Percentiles rank a stretch among this genome's conserved stretches.
Conservation (phyloP, 2,113 vertebrate species). For the Verasper variegatus region DNA sequence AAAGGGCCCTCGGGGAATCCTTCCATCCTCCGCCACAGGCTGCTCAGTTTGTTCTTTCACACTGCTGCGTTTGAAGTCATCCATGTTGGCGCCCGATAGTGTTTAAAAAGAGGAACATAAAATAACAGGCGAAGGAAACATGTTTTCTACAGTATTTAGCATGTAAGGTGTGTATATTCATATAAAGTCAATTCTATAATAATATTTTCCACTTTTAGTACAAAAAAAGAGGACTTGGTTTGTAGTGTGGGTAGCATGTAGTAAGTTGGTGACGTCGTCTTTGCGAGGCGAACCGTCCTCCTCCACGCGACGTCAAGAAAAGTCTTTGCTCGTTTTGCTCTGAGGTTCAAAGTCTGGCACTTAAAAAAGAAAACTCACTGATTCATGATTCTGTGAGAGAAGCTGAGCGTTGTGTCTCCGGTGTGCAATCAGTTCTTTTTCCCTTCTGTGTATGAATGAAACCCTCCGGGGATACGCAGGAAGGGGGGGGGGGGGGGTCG, state of each 20-base stretch:
- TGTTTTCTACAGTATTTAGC: conserved; percentile 54
- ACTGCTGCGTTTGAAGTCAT: conserved; percentile 4
- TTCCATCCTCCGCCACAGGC: not conserved
- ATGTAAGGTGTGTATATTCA: conserved; percentile 55
- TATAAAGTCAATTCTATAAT: conserved; percentile 48
- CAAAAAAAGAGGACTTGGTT: conserved; percentile 55
- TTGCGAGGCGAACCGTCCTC: conserved; percentile 1
- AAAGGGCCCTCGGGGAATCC: conserved; percentile 10
- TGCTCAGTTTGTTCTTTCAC: conserved; percentile 21
- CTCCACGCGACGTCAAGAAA: conserved; percentile 14
- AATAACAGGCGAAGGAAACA: conserved; percentile 32
- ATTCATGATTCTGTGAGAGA: conserved; percentile 47
- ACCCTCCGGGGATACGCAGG: not conserved
- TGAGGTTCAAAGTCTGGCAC: conserved; percentile 32
- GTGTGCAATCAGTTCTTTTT: conserved; percentile 8
- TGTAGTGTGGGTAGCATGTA: conserved; percentile 50
- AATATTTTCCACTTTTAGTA: conserved; percentile 74
- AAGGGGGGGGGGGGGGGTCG: not conserved
- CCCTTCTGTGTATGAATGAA: conserved; percentile 43
- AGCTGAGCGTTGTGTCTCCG: conserved; percentile 22
- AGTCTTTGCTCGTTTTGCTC: conserved; percentile 42
- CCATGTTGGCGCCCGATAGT: conserved; percentile 2
- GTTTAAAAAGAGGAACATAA: conserved; percentile 36
- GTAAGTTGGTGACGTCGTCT: conserved; percentile 28
- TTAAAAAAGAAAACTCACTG: conserved; percentile 17